These are phyloP conservation scores for Gorsachius goisagi DNA, from an alignment of 2,113 vertebrate genomes.

Conservation along the genomic window DNA sequence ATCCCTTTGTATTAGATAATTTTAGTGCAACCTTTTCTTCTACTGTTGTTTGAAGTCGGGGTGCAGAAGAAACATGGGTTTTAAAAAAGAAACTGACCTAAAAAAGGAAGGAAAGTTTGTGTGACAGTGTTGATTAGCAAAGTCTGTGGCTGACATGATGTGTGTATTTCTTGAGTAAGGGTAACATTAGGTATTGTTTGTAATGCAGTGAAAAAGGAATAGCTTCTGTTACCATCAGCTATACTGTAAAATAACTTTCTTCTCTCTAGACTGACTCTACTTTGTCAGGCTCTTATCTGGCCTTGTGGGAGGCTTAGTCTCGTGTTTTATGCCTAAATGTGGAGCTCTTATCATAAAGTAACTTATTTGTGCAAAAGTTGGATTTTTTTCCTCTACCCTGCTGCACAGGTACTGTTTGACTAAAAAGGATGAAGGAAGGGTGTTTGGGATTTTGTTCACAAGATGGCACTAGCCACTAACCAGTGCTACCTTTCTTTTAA, in stretches of 20 bases:
- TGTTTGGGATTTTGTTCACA: constrained; percentile 21
- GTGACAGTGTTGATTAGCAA: background rate
- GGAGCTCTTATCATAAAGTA: background rate
- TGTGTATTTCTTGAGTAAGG: background rate
- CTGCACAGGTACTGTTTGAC: background rate
- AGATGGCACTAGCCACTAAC: constrained; percentile 50
- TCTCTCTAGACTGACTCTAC: background rate
- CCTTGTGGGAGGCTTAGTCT: background rate
- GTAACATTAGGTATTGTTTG: background rate
- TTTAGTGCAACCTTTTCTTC: background rate
- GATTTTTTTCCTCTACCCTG: background rate
- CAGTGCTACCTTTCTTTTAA: background rate
- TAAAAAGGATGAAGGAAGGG: background rate
- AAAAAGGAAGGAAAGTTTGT: background rate
- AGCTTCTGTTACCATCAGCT: background rate
- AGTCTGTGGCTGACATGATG: background rate
- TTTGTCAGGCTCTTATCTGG: background rate
- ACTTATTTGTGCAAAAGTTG: background rate
- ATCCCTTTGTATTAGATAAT: background rate
- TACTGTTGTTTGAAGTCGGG: background rate
- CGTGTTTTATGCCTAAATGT: background rate
- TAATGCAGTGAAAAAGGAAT: background rate
- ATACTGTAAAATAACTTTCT: background rate
- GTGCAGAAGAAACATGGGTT: background rate
- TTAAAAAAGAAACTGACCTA: background rate